Conservation (phyloP, 2,113 vertebrate species). For the Larimichthys polyactis region DNA sequence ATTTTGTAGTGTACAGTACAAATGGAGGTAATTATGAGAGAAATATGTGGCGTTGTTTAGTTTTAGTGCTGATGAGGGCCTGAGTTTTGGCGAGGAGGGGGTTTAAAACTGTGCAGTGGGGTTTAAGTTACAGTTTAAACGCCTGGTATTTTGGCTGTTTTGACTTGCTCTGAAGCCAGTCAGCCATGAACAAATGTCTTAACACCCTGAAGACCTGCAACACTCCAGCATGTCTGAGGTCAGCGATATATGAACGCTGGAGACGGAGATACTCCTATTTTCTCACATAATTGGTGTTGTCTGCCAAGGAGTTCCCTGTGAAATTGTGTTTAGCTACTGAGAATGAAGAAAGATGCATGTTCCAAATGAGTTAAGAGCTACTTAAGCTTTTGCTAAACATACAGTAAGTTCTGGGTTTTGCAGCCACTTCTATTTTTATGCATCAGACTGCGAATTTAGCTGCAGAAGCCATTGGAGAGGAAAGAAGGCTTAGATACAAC, state of each 20-base stretch:
- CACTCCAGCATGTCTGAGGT: constrained; percentile 9
- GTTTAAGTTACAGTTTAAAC: constrained; percentile 62
- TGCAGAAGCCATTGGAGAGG: not conserved
- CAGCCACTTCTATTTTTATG: constrained; percentile 1
- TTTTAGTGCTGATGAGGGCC: constrained; percentile 22
- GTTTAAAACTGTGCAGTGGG: constrained; percentile 16
- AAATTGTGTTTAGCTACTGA: not conserved
- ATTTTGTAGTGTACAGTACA: not conserved
- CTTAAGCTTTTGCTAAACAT: not conserved
- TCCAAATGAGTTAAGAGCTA: not conserved
- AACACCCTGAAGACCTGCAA: constrained; percentile 18
- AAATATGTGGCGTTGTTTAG: constrained; percentile 39
- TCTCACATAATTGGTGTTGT: not conserved
- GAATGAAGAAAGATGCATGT: not conserved
- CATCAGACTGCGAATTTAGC: not conserved
- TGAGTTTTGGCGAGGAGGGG: constrained; percentile 8
- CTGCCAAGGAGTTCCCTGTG: not conserved
- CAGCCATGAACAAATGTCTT: constrained; percentile 38
- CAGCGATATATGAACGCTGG: constrained; percentile 8
- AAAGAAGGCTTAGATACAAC: not conserved
- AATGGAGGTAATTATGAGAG: constrained; percentile 23
- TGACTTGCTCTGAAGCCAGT: constrained; percentile 43
- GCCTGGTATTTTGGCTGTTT: constrained; percentile 39
- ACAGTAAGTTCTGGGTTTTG: not conserved
- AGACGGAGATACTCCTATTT: not conserved